Base-by-base conservation (phyloP, 2,888 invertebrate genomes). In the Synergus gifuensis region DNA sequence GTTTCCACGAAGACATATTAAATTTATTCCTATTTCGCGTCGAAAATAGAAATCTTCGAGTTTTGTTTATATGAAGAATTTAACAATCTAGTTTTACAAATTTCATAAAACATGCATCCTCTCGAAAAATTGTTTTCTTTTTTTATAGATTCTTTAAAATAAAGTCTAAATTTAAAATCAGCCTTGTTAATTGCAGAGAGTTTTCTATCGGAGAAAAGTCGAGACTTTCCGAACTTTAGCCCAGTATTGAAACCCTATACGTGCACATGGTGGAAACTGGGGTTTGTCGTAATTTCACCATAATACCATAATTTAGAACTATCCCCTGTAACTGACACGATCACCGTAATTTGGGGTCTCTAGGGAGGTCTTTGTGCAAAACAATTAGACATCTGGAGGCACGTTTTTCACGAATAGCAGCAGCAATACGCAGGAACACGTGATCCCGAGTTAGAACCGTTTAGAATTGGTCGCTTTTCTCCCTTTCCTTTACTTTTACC, bases 321-420 rank as follows among this genome's bases (percentile, higher is more conserved):
- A 49, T 69, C 14, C 49, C 49, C 46, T 69, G 69, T 69, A 69
- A 69, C 69, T 69, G 69, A 69, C 69, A 69, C 69, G 69, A 69
- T 69, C 69, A 36, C 69, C 69, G 49, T 42, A 69, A 79, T 79
- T 76, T 62, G n/a, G 63, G 63, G 76, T 63, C 62, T 79, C 69
- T 49, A 54, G 62, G 76, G 67, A 40, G 78, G 76, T 76, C 64
- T 76, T 79, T 76, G 76, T 76, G 40, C 64, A 79, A 76, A 79
- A 78, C 78, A 80, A 79, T 79, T 78, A 83, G 77, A 79, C 80
- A 80, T 62, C 73, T 49, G 44, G 79, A 78, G 22, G 67, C 76
- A 73, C 78, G 78, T 79, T 81, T 81, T 81, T 63, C 79, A 49
- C 54, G 67, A 22, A 77, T 78, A 78, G 79, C 40, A 64, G 16